These are phyloP conservation scores for Acipenser oxyrinchus DNA, from an alignment of 2,797 vertebrate species.

Conservation along the genomic window DNA sequence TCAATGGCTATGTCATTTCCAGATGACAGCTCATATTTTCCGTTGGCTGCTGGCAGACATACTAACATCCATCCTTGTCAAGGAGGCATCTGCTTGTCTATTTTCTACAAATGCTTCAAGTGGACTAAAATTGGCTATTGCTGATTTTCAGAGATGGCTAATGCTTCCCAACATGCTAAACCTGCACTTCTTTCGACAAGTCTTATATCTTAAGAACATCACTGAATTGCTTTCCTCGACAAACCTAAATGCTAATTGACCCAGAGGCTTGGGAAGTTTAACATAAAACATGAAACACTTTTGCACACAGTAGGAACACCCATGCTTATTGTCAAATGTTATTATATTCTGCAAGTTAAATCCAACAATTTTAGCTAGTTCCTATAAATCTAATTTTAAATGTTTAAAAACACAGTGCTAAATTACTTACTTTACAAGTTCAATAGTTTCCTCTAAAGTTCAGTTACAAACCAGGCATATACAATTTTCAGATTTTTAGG, in stretches of 20 bases:
- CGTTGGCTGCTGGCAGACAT: conserved; percentile 41
- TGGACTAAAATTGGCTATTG: conserved; percentile 26
- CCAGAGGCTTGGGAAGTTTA: background rate
- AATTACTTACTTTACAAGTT: no score
- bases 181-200: background rate
- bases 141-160: conserved; percentile 14
- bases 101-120: conserved; percentile 46
- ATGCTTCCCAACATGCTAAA: background rate
- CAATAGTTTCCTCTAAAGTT: no score
- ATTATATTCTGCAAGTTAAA: background rate
- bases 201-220: background rate
- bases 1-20: conserved; percentile 56
- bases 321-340: background rate
- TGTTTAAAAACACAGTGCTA: no score
- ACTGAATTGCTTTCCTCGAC: background rate
- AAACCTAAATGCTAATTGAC: background rate
- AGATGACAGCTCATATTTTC: conserved; percentile 58
- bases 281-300: background rate
- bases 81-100: conserved; percentile 45
- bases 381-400: no score
- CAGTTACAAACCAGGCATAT: no score
- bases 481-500: no score
- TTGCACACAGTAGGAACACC: background rate
- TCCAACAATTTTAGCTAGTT: background rate
- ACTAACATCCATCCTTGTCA: conserved; percentile 48